Base-by-base conservation (phyloP, 2,888 invertebrate species). In the Tetanocera ferruginea region DNA sequence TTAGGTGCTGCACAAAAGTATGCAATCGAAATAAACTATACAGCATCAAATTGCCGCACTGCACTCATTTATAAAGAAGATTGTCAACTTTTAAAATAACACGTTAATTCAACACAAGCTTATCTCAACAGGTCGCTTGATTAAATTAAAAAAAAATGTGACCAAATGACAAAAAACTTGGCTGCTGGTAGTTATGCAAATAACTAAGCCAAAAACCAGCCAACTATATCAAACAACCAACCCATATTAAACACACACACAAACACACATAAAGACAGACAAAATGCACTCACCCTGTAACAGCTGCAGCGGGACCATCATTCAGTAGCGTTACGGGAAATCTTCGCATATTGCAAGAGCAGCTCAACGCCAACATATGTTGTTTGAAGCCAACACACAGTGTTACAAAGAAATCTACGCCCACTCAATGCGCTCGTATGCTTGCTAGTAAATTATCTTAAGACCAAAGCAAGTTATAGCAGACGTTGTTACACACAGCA, bases 221-320 rank as follows among this genome's bases (percentile, higher is more conserved):
- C 31, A 9, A 28, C 23, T 2, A 66, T 66, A 37, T 11, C 34
- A 34, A 4, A 31, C 60, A 28, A 60, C 60, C 14, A 19, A 62
- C 23, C 62, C 14, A 31, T 31, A 8, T 64, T 64, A 64, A 3
- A 11, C 31, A 66, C n/a, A 66, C 11, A n/a, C n/a, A n/a, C n/a
- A n/a, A n/a, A n/a, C n/a, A n/a, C n/a, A n/a, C n/a, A n/a, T n/a
- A n/a, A n/a, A n/a, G n/a, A n/a, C n/a, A n/a, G n/a, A n/a, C n/a
- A 64, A 43, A 55, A 51, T 31, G 69, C 79, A 85, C 85, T 85
- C 82, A 85, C 85, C 85, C 78, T 76, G 80, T 77, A 76, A 80
- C 80, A 80, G 80, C 83, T 81, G 83, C 81, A 81, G 25, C 49
- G 5, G 31, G 6, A 23, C 55, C 52, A 28, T 51, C n/a, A 52